Percentiles rank a stretch among this genome's conserved stretches.
Conservation (phyloP, 2,113 vertebrate species). For the Motacilla alba region DNA sequence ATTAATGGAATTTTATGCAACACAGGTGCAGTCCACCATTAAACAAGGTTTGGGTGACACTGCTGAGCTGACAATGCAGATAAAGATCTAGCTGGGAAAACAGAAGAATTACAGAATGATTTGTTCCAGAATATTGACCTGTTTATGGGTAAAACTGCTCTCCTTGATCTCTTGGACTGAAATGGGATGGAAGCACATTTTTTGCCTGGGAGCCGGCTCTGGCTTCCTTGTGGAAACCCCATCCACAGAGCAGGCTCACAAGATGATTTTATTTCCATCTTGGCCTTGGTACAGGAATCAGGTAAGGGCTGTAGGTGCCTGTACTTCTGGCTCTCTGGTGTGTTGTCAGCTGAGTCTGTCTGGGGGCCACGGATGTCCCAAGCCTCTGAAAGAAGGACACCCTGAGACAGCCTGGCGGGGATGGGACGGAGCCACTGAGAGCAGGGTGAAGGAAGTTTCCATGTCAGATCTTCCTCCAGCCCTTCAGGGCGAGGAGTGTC, state of each 20-base stretch:
- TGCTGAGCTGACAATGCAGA: background rate
- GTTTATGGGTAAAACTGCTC: background rate
- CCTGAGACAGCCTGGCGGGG: background rate
- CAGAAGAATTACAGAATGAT: background rate
- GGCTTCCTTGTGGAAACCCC: background rate
- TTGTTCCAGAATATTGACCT: background rate
- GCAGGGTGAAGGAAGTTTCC: slow-evolving; percentile 9
- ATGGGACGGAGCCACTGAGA: background rate
- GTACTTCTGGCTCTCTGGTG: background rate
- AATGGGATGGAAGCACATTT: background rate
- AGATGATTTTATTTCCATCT: background rate
- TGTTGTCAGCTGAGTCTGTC: background rate
- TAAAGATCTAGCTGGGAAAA: background rate
- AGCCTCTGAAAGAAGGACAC: fast-evolving
- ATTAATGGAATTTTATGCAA: background rate
- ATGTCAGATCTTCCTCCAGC: background rate
- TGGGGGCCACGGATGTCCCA: background rate
- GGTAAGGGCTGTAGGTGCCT: background rate
- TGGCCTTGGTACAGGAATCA: background rate
- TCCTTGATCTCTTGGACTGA: background rate
- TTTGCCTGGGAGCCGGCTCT: background rate
- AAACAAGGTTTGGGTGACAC: background rate
- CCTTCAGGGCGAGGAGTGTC: slow-evolving; percentile 8
- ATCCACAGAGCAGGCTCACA: background rate
- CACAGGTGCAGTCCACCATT: background rate